Base-by-base conservation (phyloP, 2,888 invertebrate species). In the Melanargia galathea region DNA sequence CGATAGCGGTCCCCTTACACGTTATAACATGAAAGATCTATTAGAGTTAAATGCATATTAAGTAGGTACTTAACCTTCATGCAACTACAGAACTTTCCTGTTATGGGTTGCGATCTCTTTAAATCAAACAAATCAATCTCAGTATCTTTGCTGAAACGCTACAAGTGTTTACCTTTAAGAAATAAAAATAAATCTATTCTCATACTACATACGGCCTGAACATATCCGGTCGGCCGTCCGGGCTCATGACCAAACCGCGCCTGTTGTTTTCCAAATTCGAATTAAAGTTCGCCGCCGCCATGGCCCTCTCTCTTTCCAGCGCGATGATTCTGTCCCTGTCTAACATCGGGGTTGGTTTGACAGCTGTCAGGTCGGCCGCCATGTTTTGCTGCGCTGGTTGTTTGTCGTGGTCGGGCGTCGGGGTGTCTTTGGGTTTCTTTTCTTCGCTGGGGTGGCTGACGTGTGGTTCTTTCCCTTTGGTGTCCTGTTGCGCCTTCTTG, bases 401-500 rank as follows among this genome's bases (percentile, higher is more conserved):
- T 68, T 86, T 85, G 72, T 88, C 87, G 45, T 80, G 77, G 67
- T 85, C 85, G 20, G 77, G 64, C 20, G 57, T 7, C 68, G 67
- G 77, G n/a, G 70, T 70, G 24, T 80, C 75, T 69, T 88, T 87
- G 8, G 82, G 72, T 76, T 87, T 83, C 74, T 90, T 89, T 22
- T 90, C 88, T 58, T 90, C 90, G 59, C 70, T 71, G 63, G 80
- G 38, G 60, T 84, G 83, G 8, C 78, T 61, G 26, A 67, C 63
- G 60, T 81, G 80, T 10, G 79, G 71, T 63, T 92, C 90, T 60
- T 93, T 93, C 51, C 71, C 77, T 87, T 96, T 96, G 30, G 96
- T 95, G 86, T 97, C 97, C 72, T 97, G 96, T 81, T 97, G 97
- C 0, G 97, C 97, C 79, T 98, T 98, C 93, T 98, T 98, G 70